phyloP scores from a whole-genome alignment of 2,797 vertebrate genomes.

The Lacerta agilis region DNA sequence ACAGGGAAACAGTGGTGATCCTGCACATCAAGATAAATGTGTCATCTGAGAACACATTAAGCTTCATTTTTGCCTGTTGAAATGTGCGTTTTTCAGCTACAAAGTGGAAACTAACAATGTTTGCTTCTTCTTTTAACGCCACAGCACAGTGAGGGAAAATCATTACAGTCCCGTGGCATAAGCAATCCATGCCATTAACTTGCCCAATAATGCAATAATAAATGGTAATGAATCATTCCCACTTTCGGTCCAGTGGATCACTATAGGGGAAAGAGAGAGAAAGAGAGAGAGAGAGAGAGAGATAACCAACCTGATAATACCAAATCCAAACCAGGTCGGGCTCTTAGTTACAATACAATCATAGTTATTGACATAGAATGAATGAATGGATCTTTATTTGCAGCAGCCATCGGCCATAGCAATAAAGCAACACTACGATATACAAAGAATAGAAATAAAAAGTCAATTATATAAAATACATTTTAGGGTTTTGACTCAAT shows the following conservation, averaged over 20 bases:
- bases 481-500: too few relatives aligned
- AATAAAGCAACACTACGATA: too few relatives aligned
- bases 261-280: background rate
- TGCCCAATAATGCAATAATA: background rate
- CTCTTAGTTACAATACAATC: background rate
- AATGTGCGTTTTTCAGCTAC: background rate
- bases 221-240: background rate
- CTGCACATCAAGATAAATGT: conserved; percentile 5
- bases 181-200: background rate
- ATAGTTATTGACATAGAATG: too few relatives aligned
- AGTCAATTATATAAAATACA: too few relatives aligned
- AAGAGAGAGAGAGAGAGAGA: background rate
- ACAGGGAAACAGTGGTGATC: background rate
- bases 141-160: background rate
- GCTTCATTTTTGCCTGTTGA: conserved; percentile 3
- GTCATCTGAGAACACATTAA: conserved; percentile 4
- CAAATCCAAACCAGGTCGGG: background rate
- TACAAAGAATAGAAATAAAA: too few relatives aligned
- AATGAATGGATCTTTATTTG: too few relatives aligned
- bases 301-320: background rate
- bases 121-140: background rate
- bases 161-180: background rate
- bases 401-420: too few relatives aligned
- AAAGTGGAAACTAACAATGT: conserved; percentile 13
- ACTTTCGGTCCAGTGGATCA: background rate